Conservation (phyloP, 2,888 invertebrate species). For the Eudasyphora cyanicolor region DNA sequence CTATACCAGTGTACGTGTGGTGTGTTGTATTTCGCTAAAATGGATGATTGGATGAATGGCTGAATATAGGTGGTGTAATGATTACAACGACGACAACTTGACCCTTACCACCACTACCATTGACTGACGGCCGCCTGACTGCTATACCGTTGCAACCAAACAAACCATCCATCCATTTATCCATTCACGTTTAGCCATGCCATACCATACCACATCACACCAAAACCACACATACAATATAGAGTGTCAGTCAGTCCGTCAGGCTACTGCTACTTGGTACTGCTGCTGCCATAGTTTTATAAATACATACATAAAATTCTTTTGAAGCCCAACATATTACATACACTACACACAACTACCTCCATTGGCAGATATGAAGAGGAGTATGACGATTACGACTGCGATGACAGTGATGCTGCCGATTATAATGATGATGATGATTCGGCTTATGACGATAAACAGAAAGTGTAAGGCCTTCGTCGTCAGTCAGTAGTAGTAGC, state of each 20-base stretch:
- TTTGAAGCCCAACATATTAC: neutral
- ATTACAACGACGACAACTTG: constrained; percentile 10
- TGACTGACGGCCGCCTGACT: too few species aligned
- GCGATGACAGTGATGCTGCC: neutral
- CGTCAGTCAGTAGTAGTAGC: neutral
- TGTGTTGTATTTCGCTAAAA: neutral
- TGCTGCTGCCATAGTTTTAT: neutral
- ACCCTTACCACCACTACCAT: constrained; percentile 10
- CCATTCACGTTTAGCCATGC: neutral
- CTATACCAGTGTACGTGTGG: neutral
- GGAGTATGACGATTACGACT: neutral
- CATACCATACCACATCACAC: too few species aligned
- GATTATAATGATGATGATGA: neutral
- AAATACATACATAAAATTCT: neutral
- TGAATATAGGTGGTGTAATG: neutral
- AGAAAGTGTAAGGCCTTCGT: neutral
- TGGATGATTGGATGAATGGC: neutral
- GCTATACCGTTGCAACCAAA: neutral
- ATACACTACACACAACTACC: too few species aligned
- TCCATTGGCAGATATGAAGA: neutral
- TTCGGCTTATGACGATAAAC: neutral
- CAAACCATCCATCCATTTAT: neutral
- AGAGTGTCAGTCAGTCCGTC: neutral
- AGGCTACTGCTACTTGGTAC: too few species aligned
- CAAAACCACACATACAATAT: neutral